Percentiles rank a stretch among this genome's conserved stretches.
phyloP scores from a whole-genome alignment of 2,888 invertebrate species.

The Cylloceria caligata region DNA sequence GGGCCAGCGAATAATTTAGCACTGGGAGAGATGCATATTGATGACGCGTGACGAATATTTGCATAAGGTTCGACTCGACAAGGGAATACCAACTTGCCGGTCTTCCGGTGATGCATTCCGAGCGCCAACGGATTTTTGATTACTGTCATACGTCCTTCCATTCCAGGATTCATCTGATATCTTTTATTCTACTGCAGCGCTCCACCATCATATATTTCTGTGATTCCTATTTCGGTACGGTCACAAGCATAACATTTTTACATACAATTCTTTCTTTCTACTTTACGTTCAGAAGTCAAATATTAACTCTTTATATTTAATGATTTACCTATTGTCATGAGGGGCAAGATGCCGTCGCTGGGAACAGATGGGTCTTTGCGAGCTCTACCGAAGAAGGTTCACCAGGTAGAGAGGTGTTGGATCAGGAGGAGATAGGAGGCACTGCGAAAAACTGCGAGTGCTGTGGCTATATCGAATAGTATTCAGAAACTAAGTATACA shows the following conservation, averaged over 20 bases:
- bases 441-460: too few species aligned
- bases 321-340: too few species aligned
- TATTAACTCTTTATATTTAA: too few species aligned
- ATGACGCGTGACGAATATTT: conserved; percentile 74
- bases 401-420: too few species aligned
- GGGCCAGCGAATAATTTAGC: conserved; percentile 74
- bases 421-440: too few species aligned
- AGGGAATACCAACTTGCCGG: conserved; percentile 69
- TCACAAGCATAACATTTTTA: neutral
- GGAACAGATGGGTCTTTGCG: too few species aligned
- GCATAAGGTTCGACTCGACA: conserved; percentile 69
- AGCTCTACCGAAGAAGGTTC: too few species aligned
- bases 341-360: too few species aligned
- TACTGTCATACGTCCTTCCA: conserved; percentile 17
- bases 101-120: conserved; percentile 56
- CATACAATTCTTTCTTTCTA: neutral
- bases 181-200: neutral
- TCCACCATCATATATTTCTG: neutral
- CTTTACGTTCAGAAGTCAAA: too few species aligned
- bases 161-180: conserved; percentile 25
- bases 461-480: too few species aligned
- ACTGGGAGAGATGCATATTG: conserved; percentile 72
- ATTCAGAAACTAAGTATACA: too few species aligned
- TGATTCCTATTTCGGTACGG: neutral
- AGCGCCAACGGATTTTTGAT: conserved; percentile 36